Evolutionary conservation across 2,113 vertebrate species (phyloP).

Genomic region (Ranitomeya variabilis): DNA sequence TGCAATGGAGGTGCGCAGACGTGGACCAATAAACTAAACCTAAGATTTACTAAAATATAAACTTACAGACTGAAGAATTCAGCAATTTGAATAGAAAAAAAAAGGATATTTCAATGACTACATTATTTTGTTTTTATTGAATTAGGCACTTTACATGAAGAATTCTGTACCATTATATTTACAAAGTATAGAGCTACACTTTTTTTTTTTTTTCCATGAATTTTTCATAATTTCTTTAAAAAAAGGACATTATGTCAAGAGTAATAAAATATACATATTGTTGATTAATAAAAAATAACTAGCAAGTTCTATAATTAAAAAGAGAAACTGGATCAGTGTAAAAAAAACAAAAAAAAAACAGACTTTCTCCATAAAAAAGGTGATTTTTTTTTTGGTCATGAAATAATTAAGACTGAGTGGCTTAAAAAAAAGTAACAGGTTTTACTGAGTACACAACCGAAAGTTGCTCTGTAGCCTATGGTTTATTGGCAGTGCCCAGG

Average conservation of each 20-base stretch:
- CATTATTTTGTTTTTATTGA: conserved; percentile 56
- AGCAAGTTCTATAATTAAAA: conserved; percentile 53
- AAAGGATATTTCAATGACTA: conserved; percentile 38
- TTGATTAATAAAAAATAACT: conserved; percentile 56
- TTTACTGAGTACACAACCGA: neutral
- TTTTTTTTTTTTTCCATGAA: conserved; percentile 27
- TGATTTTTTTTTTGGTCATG: conserved; percentile 42
- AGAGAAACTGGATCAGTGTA: conserved; percentile 34
- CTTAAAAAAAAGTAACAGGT: neutral
- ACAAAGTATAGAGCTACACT: conserved; percentile 57
- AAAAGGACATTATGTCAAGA: conserved; percentile 46
- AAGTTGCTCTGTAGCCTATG: neutral
- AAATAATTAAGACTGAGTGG: conserved; percentile 38
- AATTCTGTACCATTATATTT: conserved; percentile 51
- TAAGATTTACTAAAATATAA: too few relatives aligned
- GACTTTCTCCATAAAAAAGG: conserved; percentile 26
- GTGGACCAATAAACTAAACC: too few relatives aligned
- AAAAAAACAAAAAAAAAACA: conserved; percentile 42
- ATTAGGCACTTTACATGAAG: conserved; percentile 57
- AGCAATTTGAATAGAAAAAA: neutral
- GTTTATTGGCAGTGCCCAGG: neutral
- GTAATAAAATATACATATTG: conserved; percentile 59
- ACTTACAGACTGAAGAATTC: too few relatives aligned
- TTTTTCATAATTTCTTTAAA: conserved; percentile 51
- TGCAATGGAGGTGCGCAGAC: too few relatives aligned